Percentiles rank a stretch among this genome's conserved stretches.
Conservation (phyloP, 2,888 invertebrate species). For the Tetragnatha montana region DNA sequence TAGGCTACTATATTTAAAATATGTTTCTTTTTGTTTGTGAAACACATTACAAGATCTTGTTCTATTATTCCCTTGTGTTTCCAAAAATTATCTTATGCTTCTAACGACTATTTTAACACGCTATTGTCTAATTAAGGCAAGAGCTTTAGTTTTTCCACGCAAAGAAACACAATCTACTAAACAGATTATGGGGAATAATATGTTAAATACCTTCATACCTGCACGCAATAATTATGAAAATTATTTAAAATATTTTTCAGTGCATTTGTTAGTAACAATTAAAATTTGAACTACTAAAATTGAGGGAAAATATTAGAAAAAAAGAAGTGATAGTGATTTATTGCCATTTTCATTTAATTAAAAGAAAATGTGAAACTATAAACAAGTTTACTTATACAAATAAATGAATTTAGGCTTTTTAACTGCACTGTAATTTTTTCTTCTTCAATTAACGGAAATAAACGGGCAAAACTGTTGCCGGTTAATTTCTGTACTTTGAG, state of each 20-base stretch:
- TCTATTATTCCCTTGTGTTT: not conserved
- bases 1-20: not conserved
- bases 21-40: not conserved
- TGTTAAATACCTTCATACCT: not conserved
- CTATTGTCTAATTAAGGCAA: not conserved
- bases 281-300: too few species aligned
- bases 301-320: too few species aligned
- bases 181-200: not conserved
- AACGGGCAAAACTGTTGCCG: too few species aligned
- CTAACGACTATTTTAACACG: not conserved
- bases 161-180: not conserved
- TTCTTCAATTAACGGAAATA: too few species aligned
- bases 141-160: not conserved
- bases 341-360: too few species aligned
- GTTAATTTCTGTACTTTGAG: too few species aligned
- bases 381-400: too few species aligned
- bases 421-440: too few species aligned
- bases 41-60: not conserved
- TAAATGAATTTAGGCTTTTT: too few species aligned
- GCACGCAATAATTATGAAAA: not conserved
- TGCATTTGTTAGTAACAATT: too few species aligned
- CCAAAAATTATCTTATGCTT: not conserved
- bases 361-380: too few species aligned
- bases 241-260: not conserved
- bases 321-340: too few species aligned